Conservation (phyloP, 2,888 invertebrate species). For the Pammene aurita region DNA sequence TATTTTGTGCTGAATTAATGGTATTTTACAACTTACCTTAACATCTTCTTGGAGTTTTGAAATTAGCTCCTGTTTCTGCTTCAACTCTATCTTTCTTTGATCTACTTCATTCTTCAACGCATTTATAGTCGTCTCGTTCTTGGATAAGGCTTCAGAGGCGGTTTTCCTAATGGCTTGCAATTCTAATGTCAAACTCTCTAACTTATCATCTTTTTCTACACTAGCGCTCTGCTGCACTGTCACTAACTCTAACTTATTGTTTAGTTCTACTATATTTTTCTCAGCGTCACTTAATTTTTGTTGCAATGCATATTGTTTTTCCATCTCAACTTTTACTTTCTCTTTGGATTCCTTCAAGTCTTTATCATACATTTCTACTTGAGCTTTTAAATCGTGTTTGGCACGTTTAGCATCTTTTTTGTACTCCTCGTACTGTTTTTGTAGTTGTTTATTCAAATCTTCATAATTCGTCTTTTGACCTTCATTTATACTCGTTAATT, state of each 20-base stretch:
- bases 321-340: conserved; percentile 66
- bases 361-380: conserved; percentile 82
- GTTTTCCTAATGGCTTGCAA: conserved; percentile 69
- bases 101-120: conserved; percentile 70
- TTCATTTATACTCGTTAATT: conserved; percentile 73
- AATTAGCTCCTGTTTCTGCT: conserved; percentile 69
- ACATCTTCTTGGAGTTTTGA: conserved; percentile 70
- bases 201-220: conserved; percentile 69
- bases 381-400: conserved; percentile 79
- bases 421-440: conserved; percentile 71
- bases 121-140: conserved; percentile 67
- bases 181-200: conserved; percentile 74
- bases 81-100: conserved; percentile 69
- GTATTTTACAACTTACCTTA: conserved; percentile 70
- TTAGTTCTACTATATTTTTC: conserved; percentile 64
- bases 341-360: conserved; percentile 69
- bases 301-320: conserved; percentile 69
- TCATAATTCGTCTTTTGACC: conserved; percentile 78
- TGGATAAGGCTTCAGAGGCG: conserved; percentile 64
- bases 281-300: conserved; percentile 68
- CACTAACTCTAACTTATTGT: conserved; percentile 74
- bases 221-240: conserved; percentile 70
- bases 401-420: conserved; percentile 78
- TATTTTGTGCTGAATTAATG: too few relatives aligned
- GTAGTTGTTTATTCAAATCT: conserved; percentile 74